Evolutionary conservation across 2,113 vertebrate genomes (phyloP), one percentile per base, ranked within the genome.

Genomic region (Neodontobutis hainanensis): DNA sequence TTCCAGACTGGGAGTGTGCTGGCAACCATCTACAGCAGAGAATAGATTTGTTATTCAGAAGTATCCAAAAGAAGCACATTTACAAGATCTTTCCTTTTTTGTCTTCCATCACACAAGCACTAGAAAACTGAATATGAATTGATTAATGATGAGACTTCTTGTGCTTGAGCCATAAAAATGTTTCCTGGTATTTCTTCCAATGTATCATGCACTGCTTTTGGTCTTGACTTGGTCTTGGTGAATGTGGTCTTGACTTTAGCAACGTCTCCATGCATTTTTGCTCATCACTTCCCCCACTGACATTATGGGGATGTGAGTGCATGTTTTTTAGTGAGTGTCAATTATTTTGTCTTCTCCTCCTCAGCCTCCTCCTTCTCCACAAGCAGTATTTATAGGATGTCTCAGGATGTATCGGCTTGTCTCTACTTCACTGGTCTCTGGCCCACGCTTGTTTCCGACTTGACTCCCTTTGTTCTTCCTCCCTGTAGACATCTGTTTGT

Each of bases 351-450:
- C 52, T 55, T 6, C 52, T 36, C 52, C 7, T 81, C 68, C 67
- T 76, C 82, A 80, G 81, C 77, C 72, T 60, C 40, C 48, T 27
- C 77, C 75, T 65, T 71, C 72, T 76, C 47, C 70, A 79, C 67
- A 58, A 70, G 74, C 69, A 68, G 63, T 90, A 88, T 90, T 89
- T 87, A 85, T 86, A 89, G 87, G 83, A 68, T 15, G 53, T 61
- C 80, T 84, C 78, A 68, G 68, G 86, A 88, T 82, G 75, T 73
- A 76, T 81, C 52, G 15, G 61, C 65, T 83, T 66, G 19, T 27
- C 19, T 27, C 19, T 27, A 27, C 19, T 27, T 27, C 19, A 27
- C 74, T 76, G 79, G 46, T 85, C 66, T 72, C 68, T 70, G 72
- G 78, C 88, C 78, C 73, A 80, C 76, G 66, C 84, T 68, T 65